Conservation (phyloP, 1,140 invertebrate species). For the Zeugodacus cucurbitae region DNA sequence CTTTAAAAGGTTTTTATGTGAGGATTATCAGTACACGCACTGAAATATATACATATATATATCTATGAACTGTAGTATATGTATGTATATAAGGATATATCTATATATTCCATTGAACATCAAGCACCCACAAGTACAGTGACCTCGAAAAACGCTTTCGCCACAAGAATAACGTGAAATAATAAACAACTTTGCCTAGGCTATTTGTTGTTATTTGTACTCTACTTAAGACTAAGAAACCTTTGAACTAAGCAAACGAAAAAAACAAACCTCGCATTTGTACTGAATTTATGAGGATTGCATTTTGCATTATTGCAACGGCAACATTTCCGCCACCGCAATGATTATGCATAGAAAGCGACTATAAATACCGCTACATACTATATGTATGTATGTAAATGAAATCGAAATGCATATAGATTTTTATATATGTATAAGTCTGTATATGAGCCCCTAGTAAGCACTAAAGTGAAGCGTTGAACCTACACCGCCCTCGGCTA, state of each 20-base stretch:
- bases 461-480: not conserved
- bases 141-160: not conserved
- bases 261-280: not conserved
- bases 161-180: not conserved
- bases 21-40: too few species aligned
- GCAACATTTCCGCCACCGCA: slow-evolving; percentile 34
- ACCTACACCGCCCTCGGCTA: not conserved
- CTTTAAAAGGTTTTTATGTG: too few species aligned
- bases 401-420: not conserved
- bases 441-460: not conserved
- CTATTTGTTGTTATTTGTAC: not conserved
- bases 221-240: not conserved
- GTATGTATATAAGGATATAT: too few species aligned
- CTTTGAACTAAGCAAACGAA: not conserved
- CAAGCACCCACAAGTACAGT: not conserved
- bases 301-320: not conserved
- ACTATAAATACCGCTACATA: not conserved
- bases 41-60: too few species aligned
- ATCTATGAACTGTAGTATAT: too few species aligned
- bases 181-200: not conserved
- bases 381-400: not conserved
- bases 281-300: not conserved
- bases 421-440: not conserved
- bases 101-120: too few species aligned
- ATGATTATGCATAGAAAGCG: not conserved